Conservation (phyloP, 2,113 vertebrate species). For the Riparia riparia region DNA sequence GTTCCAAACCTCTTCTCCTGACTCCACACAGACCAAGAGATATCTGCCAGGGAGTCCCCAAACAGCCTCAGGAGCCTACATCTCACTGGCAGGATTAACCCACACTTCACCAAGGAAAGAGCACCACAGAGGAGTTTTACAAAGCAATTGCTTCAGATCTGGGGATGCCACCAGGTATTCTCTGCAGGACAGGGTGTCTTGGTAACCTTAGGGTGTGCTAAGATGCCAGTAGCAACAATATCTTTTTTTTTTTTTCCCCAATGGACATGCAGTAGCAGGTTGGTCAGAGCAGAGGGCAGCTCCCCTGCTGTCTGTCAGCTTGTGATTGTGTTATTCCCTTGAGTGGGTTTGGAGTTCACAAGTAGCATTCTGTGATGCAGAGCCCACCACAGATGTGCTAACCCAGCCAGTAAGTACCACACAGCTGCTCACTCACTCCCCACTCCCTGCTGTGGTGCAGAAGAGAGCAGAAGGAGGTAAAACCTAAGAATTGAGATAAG, state of each 20-base stretch:
- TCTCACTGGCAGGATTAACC: not conserved
- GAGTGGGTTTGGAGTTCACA: not conserved
- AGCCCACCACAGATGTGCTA: not conserved
- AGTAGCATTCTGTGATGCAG: not conserved
- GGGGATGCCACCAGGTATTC: not conserved
- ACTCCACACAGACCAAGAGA: not conserved
- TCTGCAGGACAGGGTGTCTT: not conserved
- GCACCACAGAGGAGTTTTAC: not conserved
- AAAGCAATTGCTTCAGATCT: not conserved
- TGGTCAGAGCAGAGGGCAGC: not conserved
- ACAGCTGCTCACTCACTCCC: not conserved
- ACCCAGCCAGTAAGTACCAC: not conserved
- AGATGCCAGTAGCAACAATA: fast-evolving
- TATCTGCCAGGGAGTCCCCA: not conserved
- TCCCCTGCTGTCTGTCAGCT: not conserved
- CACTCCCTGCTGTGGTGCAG: too few relatives aligned
- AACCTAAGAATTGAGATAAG: not conserved
- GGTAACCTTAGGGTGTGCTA: not conserved
- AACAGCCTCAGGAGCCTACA: not conserved
- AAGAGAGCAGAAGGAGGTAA: not conserved
- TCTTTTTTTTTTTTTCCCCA: not conserved
- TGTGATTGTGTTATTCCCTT: not conserved
- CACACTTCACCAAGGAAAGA: not conserved
- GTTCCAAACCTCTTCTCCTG: not conserved
- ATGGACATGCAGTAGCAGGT: not conserved